Evolutionary conservation across 2,888 invertebrate genomes (phyloP).

Genomic region (Timema cristinae): DNA sequence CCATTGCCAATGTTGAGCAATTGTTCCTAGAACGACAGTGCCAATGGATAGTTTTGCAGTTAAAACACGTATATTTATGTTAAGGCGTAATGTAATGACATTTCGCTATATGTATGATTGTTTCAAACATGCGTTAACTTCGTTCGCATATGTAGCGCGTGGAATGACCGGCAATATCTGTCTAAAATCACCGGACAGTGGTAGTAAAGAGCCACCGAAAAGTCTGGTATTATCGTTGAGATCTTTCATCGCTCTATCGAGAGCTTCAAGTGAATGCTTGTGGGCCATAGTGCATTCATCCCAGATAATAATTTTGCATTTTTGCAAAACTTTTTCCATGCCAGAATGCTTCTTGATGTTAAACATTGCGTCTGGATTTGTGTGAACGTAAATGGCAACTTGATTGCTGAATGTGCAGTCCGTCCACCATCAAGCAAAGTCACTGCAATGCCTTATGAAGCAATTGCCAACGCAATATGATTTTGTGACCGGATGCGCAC

Average conservation of each 20-base stretch:
- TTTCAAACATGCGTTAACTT: slow-evolving; percentile 33
- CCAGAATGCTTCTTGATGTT: slow-evolving; percentile 38
- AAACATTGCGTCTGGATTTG: slow-evolving; percentile 37
- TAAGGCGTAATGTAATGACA: slow-evolving; percentile 33
- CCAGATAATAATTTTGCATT: slow-evolving; percentile 41
- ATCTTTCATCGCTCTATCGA: no score
- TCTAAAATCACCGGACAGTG: slow-evolving; percentile 30
- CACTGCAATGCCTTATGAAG: slow-evolving; percentile 46
- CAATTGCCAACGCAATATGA: slow-evolving; percentile 41
- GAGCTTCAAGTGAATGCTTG: no score
- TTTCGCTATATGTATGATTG: slow-evolving; percentile 31
- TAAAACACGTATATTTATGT: slow-evolving; percentile 36
- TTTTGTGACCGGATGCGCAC: slow-evolving; percentile 39
- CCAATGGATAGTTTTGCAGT: slow-evolving; percentile 37
- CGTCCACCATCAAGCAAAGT: slow-evolving; percentile 42
- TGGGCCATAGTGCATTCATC: slow-evolving; percentile 43
- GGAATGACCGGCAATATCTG: slow-evolving; percentile 28
- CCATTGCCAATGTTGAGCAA: slow-evolving; percentile 36
- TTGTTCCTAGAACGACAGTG: slow-evolving; percentile 36
- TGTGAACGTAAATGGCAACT: slow-evolving; percentile 40
- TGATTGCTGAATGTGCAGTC: slow-evolving; percentile 43
- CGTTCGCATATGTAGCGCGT: slow-evolving; percentile 15
- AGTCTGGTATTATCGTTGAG: background rate
- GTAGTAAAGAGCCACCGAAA: slow-evolving; percentile 26
- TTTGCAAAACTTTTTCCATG: slow-evolving; percentile 37